Base-by-base conservation (phyloP, 2,888 invertebrate species). In the Drosophila neutralis region DNA sequence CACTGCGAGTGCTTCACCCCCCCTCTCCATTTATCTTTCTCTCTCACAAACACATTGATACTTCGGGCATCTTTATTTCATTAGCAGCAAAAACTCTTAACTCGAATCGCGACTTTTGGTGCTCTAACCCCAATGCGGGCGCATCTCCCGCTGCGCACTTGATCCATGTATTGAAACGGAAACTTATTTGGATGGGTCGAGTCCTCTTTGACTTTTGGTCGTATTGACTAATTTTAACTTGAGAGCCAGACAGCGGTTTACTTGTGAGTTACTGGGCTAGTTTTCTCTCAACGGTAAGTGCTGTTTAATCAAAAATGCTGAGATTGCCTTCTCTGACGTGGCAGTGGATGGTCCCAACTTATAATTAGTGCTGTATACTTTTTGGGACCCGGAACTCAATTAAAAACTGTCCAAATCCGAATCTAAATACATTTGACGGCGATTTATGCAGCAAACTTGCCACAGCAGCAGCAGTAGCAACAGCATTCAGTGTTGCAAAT, bases 401-500 rank as follows among this genome's bases (percentile, higher is more conserved):
- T 81, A 81, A 76, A 78, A 81, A 78, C 67, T 81, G 74, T 76
- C 59, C 66, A 83, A 86, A 86, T 88, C 72, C 59, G 65, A 83
- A 83, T 84, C 83, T 80, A 83, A 88, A 77, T 73, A 86, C 80
- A 73, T 73, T 78, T 76, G 89, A 88, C 80, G 75, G 69, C 83
- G 83, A 84, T 83, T 84, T 83, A 88, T 88, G 89, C 78, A 69
- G 52, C 64, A 64, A 79, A 79, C 57, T 85, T 79, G 72, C 61
- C 53, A 62, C 63, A 57, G 66, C 40, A 40, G 31, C 24, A 59
- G 21, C 48, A 65, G 59, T 63, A 58, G 66, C 51, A 53, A 61
- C 35, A 61, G 49, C 68, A 51, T 24, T 53, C 33, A 21, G 11
- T 56, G n/a, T 38, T 38, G 73, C 59, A 48, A 53, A 40, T 65